Percentiles rank a stretch among this genome's conserved stretches.
phyloP scores from a whole-genome alignment of 2,888 invertebrate genomes.

The Glyphotaelius pellucidus region DNA sequence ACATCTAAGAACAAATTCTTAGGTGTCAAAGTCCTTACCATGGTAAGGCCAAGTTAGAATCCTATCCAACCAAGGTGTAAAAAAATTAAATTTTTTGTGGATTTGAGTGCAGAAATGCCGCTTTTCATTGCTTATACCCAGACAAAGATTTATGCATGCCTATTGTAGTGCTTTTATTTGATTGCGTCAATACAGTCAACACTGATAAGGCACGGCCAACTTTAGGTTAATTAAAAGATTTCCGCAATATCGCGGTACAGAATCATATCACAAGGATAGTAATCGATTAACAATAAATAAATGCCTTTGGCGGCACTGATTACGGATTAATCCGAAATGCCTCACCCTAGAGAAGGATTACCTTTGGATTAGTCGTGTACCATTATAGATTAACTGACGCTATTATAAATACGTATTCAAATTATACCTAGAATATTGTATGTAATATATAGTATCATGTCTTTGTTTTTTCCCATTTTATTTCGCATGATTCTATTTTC shows the following conservation, averaged over 20 bases:
- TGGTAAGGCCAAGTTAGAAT: too few relatives aligned
- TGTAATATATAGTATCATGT: neutral
- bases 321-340: conserved; percentile 53
- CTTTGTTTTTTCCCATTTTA: neutral
- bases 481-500: conserved; percentile 9
- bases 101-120: too few relatives aligned
- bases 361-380: conserved; percentile 25
- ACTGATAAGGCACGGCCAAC: conserved; percentile 34
- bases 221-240: conserved; percentile 46
- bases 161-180: neutral
- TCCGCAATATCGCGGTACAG: conserved; percentile 30
- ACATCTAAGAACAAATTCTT: too few relatives aligned
- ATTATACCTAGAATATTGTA: neutral
- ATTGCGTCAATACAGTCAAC: neutral
- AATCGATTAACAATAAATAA: conserved; percentile 60
- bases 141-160: neutral
- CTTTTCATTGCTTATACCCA: neutral
- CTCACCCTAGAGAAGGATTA: conserved; percentile 54
- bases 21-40: too few relatives aligned
- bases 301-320: conserved; percentile 62
- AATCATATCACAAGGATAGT: conserved; percentile 49
- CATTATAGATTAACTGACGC: neutral
- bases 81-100: too few relatives aligned
- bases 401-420: neutral
- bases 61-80: too few relatives aligned